phyloP scores from a whole-genome alignment of 2,113 vertebrate genomes.

The Cyprinus carpio region DNA sequence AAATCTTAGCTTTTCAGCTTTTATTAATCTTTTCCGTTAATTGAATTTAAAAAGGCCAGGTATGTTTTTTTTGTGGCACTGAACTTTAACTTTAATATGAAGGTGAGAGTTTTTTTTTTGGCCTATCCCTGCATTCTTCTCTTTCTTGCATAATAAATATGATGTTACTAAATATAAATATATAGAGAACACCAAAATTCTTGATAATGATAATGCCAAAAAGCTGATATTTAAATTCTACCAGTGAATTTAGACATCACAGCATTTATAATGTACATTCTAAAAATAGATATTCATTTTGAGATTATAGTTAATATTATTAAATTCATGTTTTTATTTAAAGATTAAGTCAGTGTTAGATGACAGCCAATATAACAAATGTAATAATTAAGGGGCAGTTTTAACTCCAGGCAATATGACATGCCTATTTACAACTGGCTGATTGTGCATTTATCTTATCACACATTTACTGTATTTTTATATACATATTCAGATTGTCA shows the following conservation, averaged over 20 bases:
- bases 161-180: not conserved
- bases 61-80: not conserved
- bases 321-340: not conserved
- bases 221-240: not conserved
- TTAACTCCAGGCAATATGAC: not conserved
- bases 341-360: not conserved
- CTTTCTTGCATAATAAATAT: not conserved
- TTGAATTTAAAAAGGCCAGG: not conserved
- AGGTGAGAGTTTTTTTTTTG: not conserved
- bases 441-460: not conserved
- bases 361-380: not conserved
- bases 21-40: too few relatives aligned
- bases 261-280: not conserved
- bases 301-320: not conserved
- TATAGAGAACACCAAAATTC: not conserved
- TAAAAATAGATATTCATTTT: not conserved
- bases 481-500: not conserved
- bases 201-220: not conserved
- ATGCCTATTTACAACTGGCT: not conserved
- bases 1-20: not conserved
- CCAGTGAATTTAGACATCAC: not conserved
- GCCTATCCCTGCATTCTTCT: not conserved
- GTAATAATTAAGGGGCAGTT: not conserved
- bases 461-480: not conserved
- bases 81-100: not conserved